phyloP scores from a whole-genome alignment of 2,113 vertebrate genomes.

The Parotia lawesii region DNA sequence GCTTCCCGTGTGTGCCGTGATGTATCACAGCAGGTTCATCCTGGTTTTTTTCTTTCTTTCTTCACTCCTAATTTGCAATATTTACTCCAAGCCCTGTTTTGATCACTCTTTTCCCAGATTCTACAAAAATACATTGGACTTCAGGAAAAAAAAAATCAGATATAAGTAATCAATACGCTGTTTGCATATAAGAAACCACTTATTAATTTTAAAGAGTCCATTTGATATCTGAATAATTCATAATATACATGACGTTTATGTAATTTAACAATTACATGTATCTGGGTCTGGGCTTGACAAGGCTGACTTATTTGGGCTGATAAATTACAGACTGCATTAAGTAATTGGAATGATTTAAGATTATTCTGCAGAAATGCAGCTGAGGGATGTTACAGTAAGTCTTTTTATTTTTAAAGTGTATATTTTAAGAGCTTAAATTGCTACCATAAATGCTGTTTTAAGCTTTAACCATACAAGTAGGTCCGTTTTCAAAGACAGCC shows the following conservation, averaged over 20 bases:
- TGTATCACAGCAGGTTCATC: not conserved
- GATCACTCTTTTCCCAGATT: not conserved
- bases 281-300: conserved; percentile 42
- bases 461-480: conserved; percentile 37
- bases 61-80: not conserved
- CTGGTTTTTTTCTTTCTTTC: not conserved
- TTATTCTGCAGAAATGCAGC: conserved; percentile 29
- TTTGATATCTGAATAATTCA: not conserved
- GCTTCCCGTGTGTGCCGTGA: not conserved
- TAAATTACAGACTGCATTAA: conserved; percentile 69
- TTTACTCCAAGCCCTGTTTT: not conserved
- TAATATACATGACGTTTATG: not conserved
- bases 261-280: conserved; percentile 62
- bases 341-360: conserved; percentile 59
- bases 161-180: not conserved
- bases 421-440: conserved; percentile 66
- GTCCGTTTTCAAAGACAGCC: conserved; percentile 26
- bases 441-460: conserved; percentile 60
- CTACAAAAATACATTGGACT: not conserved
- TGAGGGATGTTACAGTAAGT: conserved; percentile 49
- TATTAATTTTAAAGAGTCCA: not conserved
- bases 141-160: not conserved
- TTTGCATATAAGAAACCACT: not conserved
- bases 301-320: conserved; percentile 31
- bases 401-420: conserved; percentile 53